A percentile compares a stretch with the other conserved stretches of the same genome.
These are phyloP conservation scores for Myiozetetes cayanensis DNA, from an alignment of 2,113 vertebrate genomes.

Conservation along the genomic window DNA sequence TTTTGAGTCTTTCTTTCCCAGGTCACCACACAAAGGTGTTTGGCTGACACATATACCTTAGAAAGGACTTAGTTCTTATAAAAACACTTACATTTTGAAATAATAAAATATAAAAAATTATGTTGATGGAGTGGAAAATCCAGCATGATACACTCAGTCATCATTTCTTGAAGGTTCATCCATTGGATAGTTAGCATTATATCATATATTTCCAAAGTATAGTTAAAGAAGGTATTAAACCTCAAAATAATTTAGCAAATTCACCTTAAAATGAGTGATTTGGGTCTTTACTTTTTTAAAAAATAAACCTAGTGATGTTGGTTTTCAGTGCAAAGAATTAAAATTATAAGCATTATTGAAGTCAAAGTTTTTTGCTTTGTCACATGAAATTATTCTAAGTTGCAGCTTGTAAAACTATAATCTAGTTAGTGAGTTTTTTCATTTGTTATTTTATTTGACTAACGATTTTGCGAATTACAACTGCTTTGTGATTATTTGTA, in stretches of 20 bases:
- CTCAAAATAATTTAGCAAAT: neutral
- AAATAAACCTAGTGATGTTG: neutral
- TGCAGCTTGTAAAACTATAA: neutral
- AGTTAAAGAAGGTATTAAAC: neutral
- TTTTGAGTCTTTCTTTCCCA: neutral
- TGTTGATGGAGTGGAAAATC: neutral
- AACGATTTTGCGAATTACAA: neutral
- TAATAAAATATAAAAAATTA: neutral
- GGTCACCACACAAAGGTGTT: neutral
- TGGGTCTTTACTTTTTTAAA: neutral
- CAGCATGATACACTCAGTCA: neutral
- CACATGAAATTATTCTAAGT: neutral
- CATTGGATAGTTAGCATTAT: neutral
- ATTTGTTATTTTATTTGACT: neutral
- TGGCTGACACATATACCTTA: neutral
- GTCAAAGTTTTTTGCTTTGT: neutral
- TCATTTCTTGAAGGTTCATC: neutral
- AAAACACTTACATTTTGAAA: neutral
- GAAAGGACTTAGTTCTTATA: neutral
- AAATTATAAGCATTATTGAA: neutral
- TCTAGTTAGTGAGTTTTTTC: neutral
- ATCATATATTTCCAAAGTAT: neutral
- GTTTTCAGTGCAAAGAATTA: neutral
- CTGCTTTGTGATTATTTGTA: neutral
- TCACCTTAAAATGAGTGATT: neutral